A percentile compares a stretch with the other conserved stretches of the same genome.
Conservation (phyloP, 2,113 vertebrate genomes). For the Microtus pennsylvanicus region DNA sequence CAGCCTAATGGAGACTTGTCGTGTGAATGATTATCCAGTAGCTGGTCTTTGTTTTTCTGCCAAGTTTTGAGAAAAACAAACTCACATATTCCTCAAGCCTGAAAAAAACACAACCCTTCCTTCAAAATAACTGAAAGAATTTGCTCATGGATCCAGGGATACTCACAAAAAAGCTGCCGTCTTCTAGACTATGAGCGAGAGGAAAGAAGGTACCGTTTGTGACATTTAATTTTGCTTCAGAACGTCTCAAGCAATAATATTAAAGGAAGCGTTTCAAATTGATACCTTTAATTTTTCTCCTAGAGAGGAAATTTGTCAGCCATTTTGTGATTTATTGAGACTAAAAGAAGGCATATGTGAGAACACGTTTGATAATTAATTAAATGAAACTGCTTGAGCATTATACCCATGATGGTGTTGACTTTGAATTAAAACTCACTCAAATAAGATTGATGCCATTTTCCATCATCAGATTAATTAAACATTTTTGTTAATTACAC, state of each 20-base stretch:
- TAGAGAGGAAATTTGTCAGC: conserved; percentile 85
- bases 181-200: background rate
- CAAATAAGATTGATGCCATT: conserved; percentile 86
- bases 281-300: conserved; percentile 85
- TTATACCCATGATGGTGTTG: conserved; percentile 84
- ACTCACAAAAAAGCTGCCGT: conserved; percentile 44
- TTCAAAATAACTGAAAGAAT: conserved; percentile 58
- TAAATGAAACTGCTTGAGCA: conserved; percentile 87
- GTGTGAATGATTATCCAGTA: conserved; percentile 76
- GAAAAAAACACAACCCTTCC: conserved; percentile 43
- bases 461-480: conserved; percentile 88
- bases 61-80: conserved; percentile 74
- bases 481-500: conserved; percentile 87
- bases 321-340: conserved; percentile 86
- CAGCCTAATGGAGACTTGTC: conserved; percentile 72
- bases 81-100: conserved; percentile 58
- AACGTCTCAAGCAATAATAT: conserved; percentile 67
- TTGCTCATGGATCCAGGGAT: conserved; percentile 25
- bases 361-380: conserved; percentile 88
- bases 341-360: conserved; percentile 84
- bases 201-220: conserved; percentile 24
- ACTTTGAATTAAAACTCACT: conserved; percentile 88
- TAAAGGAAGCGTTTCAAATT: conserved; percentile 84
- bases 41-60: conserved; percentile 59
- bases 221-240: conserved; percentile 75